Evolutionary conservation across 2,888 invertebrate genomes (phyloP), one percentile per base, ranked within the genome.

Genomic region (Tachina grossa): DNA sequence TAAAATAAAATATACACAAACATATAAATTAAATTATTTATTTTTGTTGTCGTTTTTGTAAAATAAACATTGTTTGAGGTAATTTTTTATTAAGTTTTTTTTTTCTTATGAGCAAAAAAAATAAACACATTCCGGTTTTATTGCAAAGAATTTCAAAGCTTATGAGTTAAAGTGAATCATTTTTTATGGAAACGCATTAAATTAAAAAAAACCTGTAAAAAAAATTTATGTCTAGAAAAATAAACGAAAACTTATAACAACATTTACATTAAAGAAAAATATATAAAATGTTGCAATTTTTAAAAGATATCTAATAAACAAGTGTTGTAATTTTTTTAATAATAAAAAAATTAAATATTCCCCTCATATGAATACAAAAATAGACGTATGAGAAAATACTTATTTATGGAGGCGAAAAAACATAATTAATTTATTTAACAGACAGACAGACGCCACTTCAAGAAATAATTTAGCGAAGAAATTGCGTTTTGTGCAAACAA

Each of bases 1-100:
- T 53, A 41, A 16, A 22, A 39, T 2, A 19, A 41, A 11, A 41
- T 8, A 66, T 39, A 31, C 10, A 31, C 14, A 16, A 69, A 71
- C 13, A 14, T 14, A 41, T 49, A 49, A 49, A 68, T 39, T 51
- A 51, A 66, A 51, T 80, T 80, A 45, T 61, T 81, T 81, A 61
- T 51, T 68, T n/a, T 59, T 81, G 51, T 61, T 63, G 59, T 61
- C 51, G 59, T 31, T 31, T 31, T 47, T 16, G 75, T 66, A 74
- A n/a, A 81, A 74, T 68, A 55, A 75, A 74, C 45, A 43, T 55
- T 41, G 55, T 49, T 80, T 66, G 59, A 81, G 81, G 81, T 81
- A 75, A 65, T 57, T 19, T 72, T 77, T 31, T 31, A 19, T 63
- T 81, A 75, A 65, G 49, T 19, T 72, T 77, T 31, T 31, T n/a